A percentile compares a stretch with the other conserved stretches of the same genome.
These are phyloP conservation scores for Drosophila koepferae DNA, from an alignment of 2,888 invertebrate species.

Conservation along the genomic window DNA sequence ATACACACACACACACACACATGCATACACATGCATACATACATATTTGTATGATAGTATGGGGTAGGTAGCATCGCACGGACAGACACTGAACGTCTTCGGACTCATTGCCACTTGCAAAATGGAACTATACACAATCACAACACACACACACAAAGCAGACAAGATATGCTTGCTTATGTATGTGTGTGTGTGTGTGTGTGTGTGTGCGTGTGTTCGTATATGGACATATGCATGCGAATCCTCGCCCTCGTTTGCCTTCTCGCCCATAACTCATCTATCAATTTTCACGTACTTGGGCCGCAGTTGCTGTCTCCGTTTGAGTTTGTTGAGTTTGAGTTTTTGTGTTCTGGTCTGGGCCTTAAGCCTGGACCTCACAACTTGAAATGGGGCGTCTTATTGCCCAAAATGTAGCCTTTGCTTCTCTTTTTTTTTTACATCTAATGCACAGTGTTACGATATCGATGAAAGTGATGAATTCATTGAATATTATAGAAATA, in stretches of 20 bases:
- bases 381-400: slow-evolving; percentile 73
- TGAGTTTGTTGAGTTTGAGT: slow-evolving; percentile 14
- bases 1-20: slow-evolving; percentile 20
- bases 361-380: slow-evolving; percentile 51
- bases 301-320: slow-evolving; percentile 61
- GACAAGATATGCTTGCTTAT: not conserved
- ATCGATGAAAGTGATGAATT: not conserved
- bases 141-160: slow-evolving; percentile 31
- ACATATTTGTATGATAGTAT: slow-evolving; percentile 2
- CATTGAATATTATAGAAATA: not conserved
- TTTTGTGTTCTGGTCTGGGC: slow-evolving; percentile 42
- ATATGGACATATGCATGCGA: slow-evolving; percentile 77
- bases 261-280: slow-evolving; percentile 84
- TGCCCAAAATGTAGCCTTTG: slow-evolving; percentile 73
- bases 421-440: slow-evolving; percentile 30
- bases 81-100: slow-evolving; percentile 76
- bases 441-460: slow-evolving; percentile 55
- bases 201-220: slow-evolving; percentile 34
- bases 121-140: slow-evolving; percentile 69
- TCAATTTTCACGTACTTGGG: slow-evolving; percentile 84
- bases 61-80: slow-evolving; percentile 47
- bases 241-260: slow-evolving; percentile 58
- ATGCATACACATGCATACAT: slow-evolving; percentile 21
- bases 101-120: slow-evolving; percentile 81
- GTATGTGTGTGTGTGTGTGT: not conserved